Conservation (phyloP, 2,888 invertebrate genomes). For the Acanthacorydalis orientalis region DNA sequence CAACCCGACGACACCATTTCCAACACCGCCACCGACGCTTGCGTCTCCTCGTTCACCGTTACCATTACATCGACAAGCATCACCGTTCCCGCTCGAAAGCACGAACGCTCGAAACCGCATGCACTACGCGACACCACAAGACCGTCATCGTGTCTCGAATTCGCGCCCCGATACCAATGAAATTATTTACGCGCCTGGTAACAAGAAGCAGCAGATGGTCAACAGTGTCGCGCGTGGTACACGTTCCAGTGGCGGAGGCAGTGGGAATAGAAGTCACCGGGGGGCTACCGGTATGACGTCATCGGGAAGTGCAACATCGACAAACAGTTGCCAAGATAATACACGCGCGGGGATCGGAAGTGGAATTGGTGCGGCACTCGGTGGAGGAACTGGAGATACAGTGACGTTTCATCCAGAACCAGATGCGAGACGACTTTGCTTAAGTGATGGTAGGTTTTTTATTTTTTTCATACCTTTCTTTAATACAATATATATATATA, state of each 20-base stretch:
- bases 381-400: conserved; percentile 18
- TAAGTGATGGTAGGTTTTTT: conserved; percentile 23
- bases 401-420: conserved; percentile 21
- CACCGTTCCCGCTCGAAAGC: conserved; percentile 52
- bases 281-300: conserved; percentile 35
- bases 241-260: conserved; percentile 15
- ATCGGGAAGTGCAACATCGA: conserved; percentile 35
- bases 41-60: conserved; percentile 34
- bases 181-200: conserved; percentile 20
- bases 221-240: conserved; percentile 24
- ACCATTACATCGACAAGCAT: conserved; percentile 46
- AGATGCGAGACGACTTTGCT: conserved; percentile 18
- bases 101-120: conserved; percentile 38
- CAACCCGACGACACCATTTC: conserved; percentile 35
- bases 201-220: conserved; percentile 23
- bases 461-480: too few relatives aligned
- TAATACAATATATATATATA: too few relatives aligned
- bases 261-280: conserved; percentile 21
- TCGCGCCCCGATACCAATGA: conserved; percentile 14
- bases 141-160: conserved; percentile 16
- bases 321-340: conserved; percentile 24
- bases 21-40: conserved; percentile 33
- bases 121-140: conserved; percentile 30
- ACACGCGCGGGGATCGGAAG: not conserved
- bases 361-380: conserved; percentile 2